Evolutionary conservation across 2,113 vertebrate genomes (phyloP).

Genomic region (Microcebus griseorufus): DNA sequence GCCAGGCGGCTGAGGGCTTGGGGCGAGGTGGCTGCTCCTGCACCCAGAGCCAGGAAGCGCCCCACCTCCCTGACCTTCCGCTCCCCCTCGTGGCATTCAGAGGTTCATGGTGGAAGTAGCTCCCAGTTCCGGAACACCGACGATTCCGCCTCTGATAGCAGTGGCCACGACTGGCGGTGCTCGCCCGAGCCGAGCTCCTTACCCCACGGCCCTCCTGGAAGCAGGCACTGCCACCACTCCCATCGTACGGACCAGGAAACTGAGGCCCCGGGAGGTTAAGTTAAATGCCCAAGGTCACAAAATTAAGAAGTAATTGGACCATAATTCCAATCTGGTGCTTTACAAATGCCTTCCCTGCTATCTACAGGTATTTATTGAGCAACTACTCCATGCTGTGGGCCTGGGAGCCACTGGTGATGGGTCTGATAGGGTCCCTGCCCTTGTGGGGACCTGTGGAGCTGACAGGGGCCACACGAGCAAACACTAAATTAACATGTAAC

Average conservation of each 20-base stretch:
- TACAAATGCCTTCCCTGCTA: background rate
- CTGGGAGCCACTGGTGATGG: background rate
- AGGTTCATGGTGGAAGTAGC: background rate
- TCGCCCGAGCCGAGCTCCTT: background rate
- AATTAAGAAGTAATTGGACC: background rate
- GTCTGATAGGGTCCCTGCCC: background rate
- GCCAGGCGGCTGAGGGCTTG: background rate
- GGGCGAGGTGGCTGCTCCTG: background rate
- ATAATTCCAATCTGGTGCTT: background rate
- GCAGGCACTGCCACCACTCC: background rate
- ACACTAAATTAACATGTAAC: rapidly evolving
- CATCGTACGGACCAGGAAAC: background rate
- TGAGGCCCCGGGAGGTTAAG: background rate
- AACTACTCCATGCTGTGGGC: background rate
- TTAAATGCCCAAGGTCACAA: background rate
- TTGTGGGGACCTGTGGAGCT: too few species aligned
- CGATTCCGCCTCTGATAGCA: rapidly evolving
- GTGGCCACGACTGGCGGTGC: background rate
- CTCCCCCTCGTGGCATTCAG: background rate
- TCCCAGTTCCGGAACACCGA: rapidly evolving
- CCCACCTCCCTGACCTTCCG: background rate
- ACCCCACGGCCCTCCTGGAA: background rate
- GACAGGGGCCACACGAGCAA: background rate
- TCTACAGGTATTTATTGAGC: background rate
- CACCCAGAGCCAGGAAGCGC: background rate